These are phyloP conservation scores for Porites lutea DNA, from an alignment of 64 coral and sea anemone species.

Conservation along the genomic window DNA sequence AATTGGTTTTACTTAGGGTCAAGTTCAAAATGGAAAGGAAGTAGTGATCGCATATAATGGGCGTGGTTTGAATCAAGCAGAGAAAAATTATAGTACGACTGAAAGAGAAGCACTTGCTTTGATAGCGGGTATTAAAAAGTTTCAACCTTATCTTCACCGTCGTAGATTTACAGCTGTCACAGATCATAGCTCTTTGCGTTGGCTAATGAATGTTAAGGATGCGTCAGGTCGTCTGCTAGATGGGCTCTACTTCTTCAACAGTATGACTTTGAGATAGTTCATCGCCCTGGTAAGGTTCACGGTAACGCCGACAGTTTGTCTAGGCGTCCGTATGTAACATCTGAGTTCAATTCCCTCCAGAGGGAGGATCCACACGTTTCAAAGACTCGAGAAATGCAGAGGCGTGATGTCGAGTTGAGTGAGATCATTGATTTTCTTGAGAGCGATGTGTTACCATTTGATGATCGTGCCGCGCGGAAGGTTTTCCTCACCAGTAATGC, in stretches of 20 bases:
- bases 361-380: background rate
- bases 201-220: constrained; percentile 41
- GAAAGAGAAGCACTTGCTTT: constrained; percentile 35
- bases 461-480: too few relatives aligned
- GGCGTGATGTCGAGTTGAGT: too few relatives aligned
- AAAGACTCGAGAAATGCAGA: background rate
- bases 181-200: constrained; percentile 20
- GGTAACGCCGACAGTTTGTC: constrained; percentile 21
- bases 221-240: background rate
- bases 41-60: background rate
- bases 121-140: background rate
- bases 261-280: constrained; percentile 38
- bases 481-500: too few relatives aligned
- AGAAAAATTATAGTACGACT: constrained; percentile 37
- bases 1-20: background rate
- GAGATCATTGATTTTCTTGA: too few relatives aligned
- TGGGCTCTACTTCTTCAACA: constrained; percentile 12
- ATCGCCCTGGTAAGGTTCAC: background rate
- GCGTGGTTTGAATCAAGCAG: constrained; percentile 1
- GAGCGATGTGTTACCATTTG: too few relatives aligned
- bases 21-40: background rate
- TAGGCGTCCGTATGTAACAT: background rate
- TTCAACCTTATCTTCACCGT: background rate
- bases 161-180: background rate
- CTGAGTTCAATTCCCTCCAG: background rate